Percentiles rank a stretch among this genome's conserved stretches.
Evolutionary conservation across 2,113 vertebrate genomes (phyloP).

Genomic region (Dryoscopus gambensis): DNA sequence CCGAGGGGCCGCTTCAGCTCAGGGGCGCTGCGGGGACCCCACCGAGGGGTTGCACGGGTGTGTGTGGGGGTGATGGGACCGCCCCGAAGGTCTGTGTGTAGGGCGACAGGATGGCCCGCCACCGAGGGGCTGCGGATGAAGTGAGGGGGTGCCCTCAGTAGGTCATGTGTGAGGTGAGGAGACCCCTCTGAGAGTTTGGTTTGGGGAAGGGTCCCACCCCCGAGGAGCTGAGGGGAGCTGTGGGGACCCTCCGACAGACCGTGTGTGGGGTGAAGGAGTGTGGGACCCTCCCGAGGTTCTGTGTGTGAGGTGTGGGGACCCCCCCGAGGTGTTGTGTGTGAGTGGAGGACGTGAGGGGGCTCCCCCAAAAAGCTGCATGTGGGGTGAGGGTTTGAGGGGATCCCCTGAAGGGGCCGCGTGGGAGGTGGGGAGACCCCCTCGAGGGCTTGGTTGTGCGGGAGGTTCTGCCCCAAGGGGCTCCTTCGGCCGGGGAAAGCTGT

Average conservation of each 20-base stretch:
- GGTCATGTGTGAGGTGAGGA: accelerated
- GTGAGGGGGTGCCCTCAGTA: too few species aligned
- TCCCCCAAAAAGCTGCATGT: neutral
- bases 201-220: neutral
- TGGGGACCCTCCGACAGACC: too few species aligned
- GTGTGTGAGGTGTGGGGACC: neutral
- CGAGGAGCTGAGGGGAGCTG: neutral
- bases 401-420: neutral
- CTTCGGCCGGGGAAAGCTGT: neutral
- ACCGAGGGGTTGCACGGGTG: accelerated
- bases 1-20: neutral
- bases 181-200: neutral
- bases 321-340: neutral
- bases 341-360: neutral
- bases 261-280: neutral
- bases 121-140: neutral
- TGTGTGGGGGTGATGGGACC: accelerated
- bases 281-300: neutral
- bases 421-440: neutral
- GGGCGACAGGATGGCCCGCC: neutral
- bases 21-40: accelerated
- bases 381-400: neutral
- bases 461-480: neutral
- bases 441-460: neutral
- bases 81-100: neutral